Percentiles rank a stretch among this genome's conserved stretches.
phyloP scores from a whole-genome alignment of 2,888 invertebrate genomes.

The Drosophila maculinotata region DNA sequence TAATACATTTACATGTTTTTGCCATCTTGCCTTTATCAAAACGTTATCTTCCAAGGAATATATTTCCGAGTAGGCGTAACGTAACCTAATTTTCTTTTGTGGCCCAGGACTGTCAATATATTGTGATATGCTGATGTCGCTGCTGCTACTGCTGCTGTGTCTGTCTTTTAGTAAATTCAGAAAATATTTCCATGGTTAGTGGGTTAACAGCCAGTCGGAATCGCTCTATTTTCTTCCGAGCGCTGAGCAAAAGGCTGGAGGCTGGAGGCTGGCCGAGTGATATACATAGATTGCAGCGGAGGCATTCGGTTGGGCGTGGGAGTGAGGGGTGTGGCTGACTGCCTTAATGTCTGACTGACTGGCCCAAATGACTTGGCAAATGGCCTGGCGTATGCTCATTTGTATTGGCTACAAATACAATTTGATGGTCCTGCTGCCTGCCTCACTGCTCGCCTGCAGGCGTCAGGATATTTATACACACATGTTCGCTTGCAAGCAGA shows the following conservation, averaged over 20 bases:
- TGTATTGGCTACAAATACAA: constrained; percentile 80
- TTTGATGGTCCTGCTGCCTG: constrained; percentile 60
- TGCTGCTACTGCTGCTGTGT: constrained; percentile 3
- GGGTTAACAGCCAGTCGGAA: constrained; percentile 73
- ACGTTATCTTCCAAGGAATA: constrained; percentile 6
- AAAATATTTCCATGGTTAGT: constrained; percentile 63
- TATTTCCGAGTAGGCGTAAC: constrained; percentile 13
- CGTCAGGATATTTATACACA: constrained; percentile 67
- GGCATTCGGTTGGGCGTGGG: background rate
- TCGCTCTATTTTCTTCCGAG: constrained; percentile 62
- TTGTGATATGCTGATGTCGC: constrained; percentile 45
- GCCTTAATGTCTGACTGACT: constrained; percentile 64
- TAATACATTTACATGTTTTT: constrained; percentile 23
- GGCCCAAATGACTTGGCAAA: constrained; percentile 72
- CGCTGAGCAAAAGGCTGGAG: constrained; percentile 36
- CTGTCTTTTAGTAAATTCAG: constrained; percentile 36
- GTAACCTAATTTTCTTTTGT: constrained; percentile 42
- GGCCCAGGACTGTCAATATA: constrained; percentile 52
- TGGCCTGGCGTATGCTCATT: constrained; percentile 79
- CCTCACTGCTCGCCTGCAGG: constrained; percentile 52
- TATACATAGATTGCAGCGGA: constrained; percentile 47
- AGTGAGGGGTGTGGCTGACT: constrained; percentile 23
- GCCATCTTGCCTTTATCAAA: constrained; percentile 21
- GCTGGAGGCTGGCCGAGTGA: constrained; percentile 37
- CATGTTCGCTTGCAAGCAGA: constrained; percentile 64